Evolutionary conservation across 2,888 invertebrate species (phyloP).

Genomic region (Cosmia pyralina): DNA sequence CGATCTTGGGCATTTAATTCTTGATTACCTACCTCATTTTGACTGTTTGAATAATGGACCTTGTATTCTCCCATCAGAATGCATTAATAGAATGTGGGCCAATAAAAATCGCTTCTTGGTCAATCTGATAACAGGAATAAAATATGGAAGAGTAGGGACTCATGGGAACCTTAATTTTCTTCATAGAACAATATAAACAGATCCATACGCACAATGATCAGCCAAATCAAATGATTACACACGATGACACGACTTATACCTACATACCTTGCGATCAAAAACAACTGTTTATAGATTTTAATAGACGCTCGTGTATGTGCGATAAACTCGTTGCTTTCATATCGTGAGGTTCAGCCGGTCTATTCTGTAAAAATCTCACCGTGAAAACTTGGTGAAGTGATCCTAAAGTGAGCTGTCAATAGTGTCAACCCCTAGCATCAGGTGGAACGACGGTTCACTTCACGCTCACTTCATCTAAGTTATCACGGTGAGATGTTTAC

Average conservation of each 20-base stretch:
- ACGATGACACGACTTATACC: constrained; percentile 3
- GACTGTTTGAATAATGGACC: background rate
- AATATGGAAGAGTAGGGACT: background rate
- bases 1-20: background rate
- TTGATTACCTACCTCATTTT: background rate
- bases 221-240: constrained; percentile 26
- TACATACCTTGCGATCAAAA: constrained; percentile 53
- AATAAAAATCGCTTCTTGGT: background rate
- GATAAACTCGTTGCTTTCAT: constrained; percentile 64
- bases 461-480: too few relatives aligned
- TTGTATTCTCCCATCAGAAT: too few relatives aligned
- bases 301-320: constrained; percentile 56
- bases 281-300: constrained; percentile 56
- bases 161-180: background rate
- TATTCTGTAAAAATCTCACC: too few relatives aligned
- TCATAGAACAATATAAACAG: background rate
- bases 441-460: too few relatives aligned
- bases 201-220: background rate
- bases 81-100: too few relatives aligned
- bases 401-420: too few relatives aligned
- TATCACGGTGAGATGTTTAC: too few relatives aligned
- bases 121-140: background rate
- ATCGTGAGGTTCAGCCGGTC: constrained; percentile 63
- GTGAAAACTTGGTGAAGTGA: too few relatives aligned
- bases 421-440: too few relatives aligned